phyloP scores from a whole-genome alignment of 2,113 vertebrate species.

The Sitta europaea region DNA sequence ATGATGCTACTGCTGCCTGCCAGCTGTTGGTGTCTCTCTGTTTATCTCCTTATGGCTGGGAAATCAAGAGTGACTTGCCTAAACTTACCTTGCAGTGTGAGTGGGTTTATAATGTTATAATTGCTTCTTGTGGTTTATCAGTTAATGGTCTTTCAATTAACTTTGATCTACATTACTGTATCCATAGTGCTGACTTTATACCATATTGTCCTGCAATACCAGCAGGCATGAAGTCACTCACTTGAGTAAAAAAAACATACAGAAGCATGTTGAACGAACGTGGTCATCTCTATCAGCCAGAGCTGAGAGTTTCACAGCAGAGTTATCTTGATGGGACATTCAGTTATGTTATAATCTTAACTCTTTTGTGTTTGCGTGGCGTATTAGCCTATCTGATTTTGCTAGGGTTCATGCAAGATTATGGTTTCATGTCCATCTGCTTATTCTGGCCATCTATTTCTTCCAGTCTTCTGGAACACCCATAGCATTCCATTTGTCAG shows the following conservation, averaged over 20 bases:
- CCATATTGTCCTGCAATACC: neutral
- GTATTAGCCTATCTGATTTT: neutral
- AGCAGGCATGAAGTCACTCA: neutral
- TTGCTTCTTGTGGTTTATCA: neutral
- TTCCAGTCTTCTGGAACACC: neutral
- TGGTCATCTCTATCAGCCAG: neutral
- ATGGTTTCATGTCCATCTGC: neutral
- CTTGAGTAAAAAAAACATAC: neutral
- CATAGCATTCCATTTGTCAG: neutral
- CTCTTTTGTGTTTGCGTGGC: neutral
- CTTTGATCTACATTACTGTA: neutral
- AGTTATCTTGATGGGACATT: neutral
- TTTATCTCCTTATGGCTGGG: neutral
- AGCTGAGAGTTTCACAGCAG: neutral
- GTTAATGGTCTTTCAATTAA: neutral
- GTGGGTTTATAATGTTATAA: neutral
- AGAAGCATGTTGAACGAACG: neutral
- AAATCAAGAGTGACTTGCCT: neutral
- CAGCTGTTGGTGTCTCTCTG: neutral
- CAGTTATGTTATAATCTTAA: neutral
- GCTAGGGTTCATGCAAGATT: neutral
- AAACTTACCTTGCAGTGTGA: neutral
- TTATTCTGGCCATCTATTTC: neutral
- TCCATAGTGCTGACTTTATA: neutral
- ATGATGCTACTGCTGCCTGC: neutral